Evolutionary conservation across 2,888 invertebrate species (phyloP), one percentile per base, ranked within the genome.

Genomic region (Xanthostigma xanthostigma): DNA sequence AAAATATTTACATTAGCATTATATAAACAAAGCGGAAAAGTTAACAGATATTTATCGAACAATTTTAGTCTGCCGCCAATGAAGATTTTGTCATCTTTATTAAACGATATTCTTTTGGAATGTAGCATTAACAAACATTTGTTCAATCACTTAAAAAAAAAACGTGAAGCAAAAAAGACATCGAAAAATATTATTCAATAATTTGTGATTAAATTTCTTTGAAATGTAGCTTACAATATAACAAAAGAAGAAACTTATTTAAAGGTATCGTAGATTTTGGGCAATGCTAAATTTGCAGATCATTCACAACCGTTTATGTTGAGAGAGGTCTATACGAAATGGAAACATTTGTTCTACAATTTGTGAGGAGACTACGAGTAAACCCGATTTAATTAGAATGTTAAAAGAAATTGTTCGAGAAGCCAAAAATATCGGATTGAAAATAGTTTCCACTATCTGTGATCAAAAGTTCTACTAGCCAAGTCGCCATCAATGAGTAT

Each of bases 401-500:
- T 41, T 50, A 38, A 50, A 44, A 14, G 11, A 44, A 2, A 35
- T 50, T 11, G 42, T 51, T 36, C 10, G 11, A 51, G 46, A 34
- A 43, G 39, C 42, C 12, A 43, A 48, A 33, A 35, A 27, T 9
- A 50, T 51, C 43, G 56, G 55, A 5, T 40, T 56, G 3, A 44
- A 50, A 14, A 44, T 55, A 37, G 34, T 54, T 12, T 52, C 50
- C n/a, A 53, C 52, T 43, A 48, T 55, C 9, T 55, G 54, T 51
- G 54, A 56, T 45, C 54, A 55, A 50, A n/a, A 52, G 53, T 3
- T 41, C 53, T 17, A 53, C 53, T 35, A 54, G 55, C 47, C 44
- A 33, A 17, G 49, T 50, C 12, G 53, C 52, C n/a, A 49, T 53
- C 34, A 53, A 49, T 10, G 35, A 27, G 13, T 40, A 48, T n/a